Evolutionary conservation across 1,140 invertebrate genomes (phyloP), one percentile per base, ranked within the genome.

Genomic region (Anagrus nilaparvatae): DNA sequence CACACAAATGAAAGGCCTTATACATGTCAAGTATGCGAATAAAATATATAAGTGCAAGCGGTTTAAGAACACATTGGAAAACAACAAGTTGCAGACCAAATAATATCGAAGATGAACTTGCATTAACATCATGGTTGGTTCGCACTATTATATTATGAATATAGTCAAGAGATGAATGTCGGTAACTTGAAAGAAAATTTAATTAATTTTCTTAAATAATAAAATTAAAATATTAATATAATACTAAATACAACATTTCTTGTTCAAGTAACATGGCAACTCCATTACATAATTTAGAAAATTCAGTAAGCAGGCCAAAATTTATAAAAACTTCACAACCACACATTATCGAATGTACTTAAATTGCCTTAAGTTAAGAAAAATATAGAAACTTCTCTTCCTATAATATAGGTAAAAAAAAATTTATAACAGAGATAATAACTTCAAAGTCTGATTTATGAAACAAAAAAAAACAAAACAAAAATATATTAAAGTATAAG

Each of bases 1-100:
- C 96, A 99, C 68, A 97, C 92, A n/a, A 97, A 98, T 59, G 94
- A 98, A 59, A 72, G 95, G 44, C 96, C 94, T 4, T 97, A 92
- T 67, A 93, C 91, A 33, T 99, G 95, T 62, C 85, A 88, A 51
- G 87, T 87, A 32, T 98, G 95, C 61, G 83, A 87, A 59, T 92
- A 70, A 92, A 92, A 59, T 99, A 99, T 63, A 99, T 98, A 54
- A 96, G 90, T 57, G 91, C 93, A 13, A 92, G 87, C 32, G 96
- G 95, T n/a, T 70, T 97, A 32, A 79, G 85, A 43, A 93, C 89
- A 3, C 90, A 94, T 60, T 94, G 90, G 90, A 94, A 94, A 63
- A 93, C 89, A 13, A 94, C 89, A 6, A 89, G 83, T 55, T 94
- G 90, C 65, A 80, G 86, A 59, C 89, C 90, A 17, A 85, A 87